Percentiles rank a stretch among this genome's conserved stretches.
phyloP scores from a whole-genome alignment of 2,797 vertebrate genomes.

The Arnoldichthys spilopterus region DNA sequence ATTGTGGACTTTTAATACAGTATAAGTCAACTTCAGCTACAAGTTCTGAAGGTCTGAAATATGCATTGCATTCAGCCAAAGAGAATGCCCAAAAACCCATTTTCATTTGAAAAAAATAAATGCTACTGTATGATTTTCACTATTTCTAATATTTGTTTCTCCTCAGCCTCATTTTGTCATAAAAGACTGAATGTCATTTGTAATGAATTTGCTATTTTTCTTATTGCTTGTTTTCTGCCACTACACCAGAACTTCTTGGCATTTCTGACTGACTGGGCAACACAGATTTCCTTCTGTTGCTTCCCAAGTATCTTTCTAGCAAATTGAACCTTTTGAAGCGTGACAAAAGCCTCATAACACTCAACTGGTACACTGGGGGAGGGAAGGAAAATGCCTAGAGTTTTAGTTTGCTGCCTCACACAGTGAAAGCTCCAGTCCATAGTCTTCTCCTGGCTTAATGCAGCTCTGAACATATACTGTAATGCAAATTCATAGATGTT shows the following conservation, averaged over 20 bases:
- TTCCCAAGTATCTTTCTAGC: conserved; percentile 45
- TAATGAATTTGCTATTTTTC: conserved; percentile 43
- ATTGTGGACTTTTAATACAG: conserved; percentile 13
- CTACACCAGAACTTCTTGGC: conserved; percentile 40
- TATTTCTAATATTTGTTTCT: conserved; percentile 3
- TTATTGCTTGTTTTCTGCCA: conserved; percentile 45
- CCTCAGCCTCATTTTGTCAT: conserved; percentile 1
- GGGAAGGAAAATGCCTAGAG: conserved; percentile 12
- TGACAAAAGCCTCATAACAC: conserved; percentile 45
- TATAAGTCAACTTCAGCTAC: conserved; percentile 32
- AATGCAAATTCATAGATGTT: neutral
- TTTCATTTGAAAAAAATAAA: neutral
- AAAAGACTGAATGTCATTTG: conserved; percentile 39
- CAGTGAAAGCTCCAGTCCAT: conserved; percentile 10
- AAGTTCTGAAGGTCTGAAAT: conserved; percentile 24
- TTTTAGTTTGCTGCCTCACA: conserved; percentile 23
- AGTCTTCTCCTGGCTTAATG: conserved; percentile 24
- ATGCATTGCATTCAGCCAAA: conserved; percentile 9
- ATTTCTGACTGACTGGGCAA: conserved; percentile 47
- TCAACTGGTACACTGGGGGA: conserved; percentile 28
- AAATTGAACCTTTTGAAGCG: conserved; percentile 51
- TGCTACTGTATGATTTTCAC: neutral
- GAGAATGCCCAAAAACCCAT: neutral
- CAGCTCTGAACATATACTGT: conserved; percentile 10
- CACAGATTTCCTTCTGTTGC: conserved; percentile 44